Evolutionary conservation across 2,113 vertebrate species (phyloP).

Genomic region (Sander vitreus): DNA sequence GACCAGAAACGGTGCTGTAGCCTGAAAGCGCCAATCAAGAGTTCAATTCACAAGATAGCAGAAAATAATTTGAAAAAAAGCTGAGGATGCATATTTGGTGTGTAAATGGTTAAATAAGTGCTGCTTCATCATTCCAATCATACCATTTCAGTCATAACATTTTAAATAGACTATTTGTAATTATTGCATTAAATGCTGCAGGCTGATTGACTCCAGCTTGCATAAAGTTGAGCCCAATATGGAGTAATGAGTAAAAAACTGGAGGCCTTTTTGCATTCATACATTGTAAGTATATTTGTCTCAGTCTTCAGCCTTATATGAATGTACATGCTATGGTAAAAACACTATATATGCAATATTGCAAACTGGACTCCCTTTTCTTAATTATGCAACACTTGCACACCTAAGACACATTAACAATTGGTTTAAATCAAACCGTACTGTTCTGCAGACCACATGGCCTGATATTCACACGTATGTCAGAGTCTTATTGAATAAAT

Average conservation of each 20-base stretch:
- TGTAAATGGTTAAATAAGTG: neutral
- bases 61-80: neutral
- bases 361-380: neutral
- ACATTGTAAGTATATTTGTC: neutral
- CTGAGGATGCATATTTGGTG: neutral
- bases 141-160: neutral
- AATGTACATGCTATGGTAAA: too few relatives aligned
- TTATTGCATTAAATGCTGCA: conserved; percentile 23
- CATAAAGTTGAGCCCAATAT: neutral
- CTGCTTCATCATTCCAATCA: neutral
- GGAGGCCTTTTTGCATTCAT: neutral
- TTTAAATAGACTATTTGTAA: neutral
- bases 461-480: conserved; percentile 1
- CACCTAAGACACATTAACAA: neutral
- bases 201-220: neutral
- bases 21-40: conserved; percentile 36
- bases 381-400: neutral
- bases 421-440: conserved; percentile 1
- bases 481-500: conserved; percentile 48
- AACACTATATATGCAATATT: neutral
- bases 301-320: too few relatives aligned
- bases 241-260: neutral
- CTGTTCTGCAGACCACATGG: conserved; percentile 42
- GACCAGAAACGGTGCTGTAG: neutral
- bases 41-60: neutral